Base-by-base conservation (phyloP, 2,888 invertebrate genomes). In the Unio delphinus region DNA sequence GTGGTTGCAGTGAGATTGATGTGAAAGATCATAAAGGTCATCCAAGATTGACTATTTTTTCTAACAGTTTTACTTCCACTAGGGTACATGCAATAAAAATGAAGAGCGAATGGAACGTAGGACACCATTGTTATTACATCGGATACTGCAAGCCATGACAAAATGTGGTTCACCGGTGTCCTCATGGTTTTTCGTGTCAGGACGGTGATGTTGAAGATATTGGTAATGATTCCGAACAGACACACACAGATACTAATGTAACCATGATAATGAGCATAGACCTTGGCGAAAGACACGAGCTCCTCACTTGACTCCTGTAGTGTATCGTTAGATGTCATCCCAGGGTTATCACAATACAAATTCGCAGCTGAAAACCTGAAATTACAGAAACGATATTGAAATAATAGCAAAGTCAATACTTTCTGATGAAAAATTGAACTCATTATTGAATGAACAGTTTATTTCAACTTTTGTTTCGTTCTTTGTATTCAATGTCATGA, bases 141-240 rank as follows among this genome's bases (percentile, higher is more conserved):
- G 20, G 97, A 95, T 17, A 97, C 93, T 0, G 98, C 98, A 34
- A 97, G 80, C 63, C 89, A 90, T 0, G 96, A 96, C 61, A 98
- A 93, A 72, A 98, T 96, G 68, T 94, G 93, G 91, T 98, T 98
- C 58, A 96, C 97, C 1, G 97, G 94, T 70, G 95, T 95, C 45
- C 89, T 83, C 96, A 98, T 97, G 90, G 96, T 96, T 45, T 94
- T 93, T 18, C 96, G 93, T 2, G 89, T 87, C 15, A 96, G 95
- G 67, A 98, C 92, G 26, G 97, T 96, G 73, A 98, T 95, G 90
- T 97, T 98, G 84, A 97, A 92, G n/a, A 95, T 93, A 90, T 97
- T 98, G 70, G 96, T 95, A 59, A 96, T 93, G 59, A 96, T 95
- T 64, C 97, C 97, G 87, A 97, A 94, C 67, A 95, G 91, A 90